These are phyloP conservation scores for Tetramorium parvispinum DNA, from an alignment of 1,140 invertebrate species.

Conservation along the genomic window DNA sequence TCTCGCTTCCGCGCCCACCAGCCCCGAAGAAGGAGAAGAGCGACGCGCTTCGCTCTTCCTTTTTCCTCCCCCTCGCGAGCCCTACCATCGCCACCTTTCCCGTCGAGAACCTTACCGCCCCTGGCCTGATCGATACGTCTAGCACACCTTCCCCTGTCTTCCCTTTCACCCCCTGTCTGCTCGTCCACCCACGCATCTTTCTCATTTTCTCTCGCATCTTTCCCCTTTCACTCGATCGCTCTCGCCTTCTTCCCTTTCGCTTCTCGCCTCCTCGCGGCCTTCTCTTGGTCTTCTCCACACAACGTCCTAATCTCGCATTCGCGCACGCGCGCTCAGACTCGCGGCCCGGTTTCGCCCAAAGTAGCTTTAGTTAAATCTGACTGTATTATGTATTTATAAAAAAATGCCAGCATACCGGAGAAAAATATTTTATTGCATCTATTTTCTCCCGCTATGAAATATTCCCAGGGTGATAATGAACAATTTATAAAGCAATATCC, in stretches of 20 bases:
- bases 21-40: slow-evolving; percentile 33
- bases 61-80: not conserved
- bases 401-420: not conserved
- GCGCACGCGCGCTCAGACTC: slow-evolving; percentile 49
- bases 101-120: slow-evolving; percentile 71
- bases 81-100: slow-evolving; percentile 25
- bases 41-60: not conserved
- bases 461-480: not conserved
- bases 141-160: slow-evolving; percentile 73
- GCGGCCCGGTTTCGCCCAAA: slow-evolving; percentile 13
- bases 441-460: no score
- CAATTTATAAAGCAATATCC: not conserved
- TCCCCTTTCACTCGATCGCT: slow-evolving; percentile 40
- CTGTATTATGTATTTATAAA: not conserved
- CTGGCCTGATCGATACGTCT: slow-evolving; percentile 82
- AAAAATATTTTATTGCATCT: not conserved
- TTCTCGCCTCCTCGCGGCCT: not conserved
- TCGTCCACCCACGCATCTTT: slow-evolving; percentile 27
- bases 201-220: slow-evolving; percentile 57
- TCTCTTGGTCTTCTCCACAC: slow-evolving; percentile 13
- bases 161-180: not conserved
- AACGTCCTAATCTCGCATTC: slow-evolving; percentile 49
- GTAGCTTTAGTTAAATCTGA: not conserved
- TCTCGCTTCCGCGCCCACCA: slow-evolving; percentile 79
- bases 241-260: slow-evolving; percentile 52